phyloP scores from a whole-genome alignment of 2,888 invertebrate genomes.

The Drosophila lutescens region DNA sequence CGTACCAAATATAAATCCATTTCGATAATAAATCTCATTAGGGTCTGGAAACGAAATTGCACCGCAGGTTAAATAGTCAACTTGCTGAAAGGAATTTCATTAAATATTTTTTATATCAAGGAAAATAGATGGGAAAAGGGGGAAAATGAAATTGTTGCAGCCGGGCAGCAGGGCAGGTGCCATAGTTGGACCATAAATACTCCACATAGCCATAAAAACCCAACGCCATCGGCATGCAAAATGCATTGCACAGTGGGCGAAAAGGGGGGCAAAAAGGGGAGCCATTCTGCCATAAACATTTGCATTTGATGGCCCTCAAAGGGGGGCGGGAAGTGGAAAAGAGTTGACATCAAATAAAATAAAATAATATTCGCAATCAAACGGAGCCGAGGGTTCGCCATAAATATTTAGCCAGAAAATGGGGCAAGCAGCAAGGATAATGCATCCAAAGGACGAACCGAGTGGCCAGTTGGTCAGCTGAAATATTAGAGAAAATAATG shows the following conservation, averaged over 20 bases:
- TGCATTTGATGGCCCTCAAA: slow-evolving; percentile 32
- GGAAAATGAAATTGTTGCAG: slow-evolving; percentile 19
- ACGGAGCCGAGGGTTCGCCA: slow-evolving; percentile 14
- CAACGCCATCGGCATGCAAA: slow-evolving; percentile 28
- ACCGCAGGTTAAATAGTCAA: slow-evolving; percentile 2
- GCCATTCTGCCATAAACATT: slow-evolving; percentile 28
- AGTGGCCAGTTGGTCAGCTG: background rate
- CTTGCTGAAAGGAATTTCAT: slow-evolving; percentile 1
- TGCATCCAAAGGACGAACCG: background rate
- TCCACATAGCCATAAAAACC: slow-evolving; percentile 21
- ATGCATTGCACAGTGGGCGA: slow-evolving; percentile 16
- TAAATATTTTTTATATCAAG: slow-evolving; percentile 2
- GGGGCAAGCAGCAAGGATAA: slow-evolving; percentile 6
- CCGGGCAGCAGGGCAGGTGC: slow-evolving; percentile 6
- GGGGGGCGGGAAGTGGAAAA: background rate
- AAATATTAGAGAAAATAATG: background rate
- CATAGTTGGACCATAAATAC: slow-evolving; percentile 35
- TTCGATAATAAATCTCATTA: background rate
- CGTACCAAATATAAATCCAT: background rate
- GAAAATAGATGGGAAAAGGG: background rate
- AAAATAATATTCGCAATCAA: slow-evolving; percentile 43
- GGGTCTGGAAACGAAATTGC: slow-evolving; percentile 6
- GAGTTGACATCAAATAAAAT: slow-evolving; percentile 38
- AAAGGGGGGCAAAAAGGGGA: background rate
- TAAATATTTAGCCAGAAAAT: slow-evolving; percentile 8